Base-by-base conservation (phyloP, 1,140 invertebrate species). In the Ips nitidus region DNA sequence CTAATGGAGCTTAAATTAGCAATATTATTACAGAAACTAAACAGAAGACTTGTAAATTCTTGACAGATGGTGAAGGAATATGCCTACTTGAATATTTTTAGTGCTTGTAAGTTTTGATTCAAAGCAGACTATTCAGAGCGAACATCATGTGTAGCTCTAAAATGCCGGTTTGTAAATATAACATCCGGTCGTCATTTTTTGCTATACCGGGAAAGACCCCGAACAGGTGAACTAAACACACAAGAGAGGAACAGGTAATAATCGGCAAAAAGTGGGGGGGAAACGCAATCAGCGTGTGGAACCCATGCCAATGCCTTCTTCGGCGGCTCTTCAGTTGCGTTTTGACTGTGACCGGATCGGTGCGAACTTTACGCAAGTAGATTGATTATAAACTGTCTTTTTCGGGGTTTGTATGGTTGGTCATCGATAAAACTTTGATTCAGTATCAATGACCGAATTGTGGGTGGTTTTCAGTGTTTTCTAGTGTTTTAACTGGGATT, bases 271-370 rank as follows among this genome's bases (percentile, higher is more conserved):
- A 38, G n/a, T 47, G 55, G 37, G 22, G 43, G 62, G 62, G 62
- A 40, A 65, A 65, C 43, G 37, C 36, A 65, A 65, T 65, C 62
- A 36, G 53, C 47, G 53, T 56, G 62, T 41, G 22, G 38, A 65
- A 41, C 50, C 39, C 52, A 65, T 65, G 62, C 62, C 62, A 56
- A 55, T 65, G 62, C 62, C 62, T 65, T 61, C 62, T 65, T 65
- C 62, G 3, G 22, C 22, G 45, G 43, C 8, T 52, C 43, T 50
- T 52, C 61, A 56, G 38, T 65, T 22, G 22, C 45, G 62, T 65
- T 65, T 65, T 65, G 6, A 65, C 62, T 47, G 62, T 38, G 41
- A 53, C 41, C 4, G 37, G 22, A 47, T 38, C 41, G 36, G 59
- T 36, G 4, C 45, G 50, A 61, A 40, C 36, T 36, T 6, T 45